phyloP scores from a whole-genome alignment of 2,888 invertebrate species.

The Furcula furcula region DNA sequence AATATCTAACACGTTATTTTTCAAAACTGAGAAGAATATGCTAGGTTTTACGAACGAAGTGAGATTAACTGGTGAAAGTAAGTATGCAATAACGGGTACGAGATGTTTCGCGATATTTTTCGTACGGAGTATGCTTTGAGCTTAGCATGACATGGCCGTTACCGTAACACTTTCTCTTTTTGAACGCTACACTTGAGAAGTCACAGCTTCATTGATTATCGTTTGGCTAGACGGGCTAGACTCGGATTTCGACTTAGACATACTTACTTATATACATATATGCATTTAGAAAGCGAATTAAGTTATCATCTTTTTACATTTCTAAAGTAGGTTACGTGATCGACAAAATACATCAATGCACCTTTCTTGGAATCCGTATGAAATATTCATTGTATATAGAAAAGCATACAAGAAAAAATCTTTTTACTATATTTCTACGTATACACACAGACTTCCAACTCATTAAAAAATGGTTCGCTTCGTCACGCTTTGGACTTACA shows the following conservation, averaged over 20 bases:
- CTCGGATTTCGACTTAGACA: slow-evolving; percentile 1
- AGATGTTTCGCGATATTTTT: slow-evolving; percentile 17
- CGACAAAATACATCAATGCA: slow-evolving; percentile 2
- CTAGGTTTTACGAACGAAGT: too few relatives aligned
- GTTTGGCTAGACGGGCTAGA: slow-evolving; percentile 1
- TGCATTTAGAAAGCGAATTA: slow-evolving; percentile 8
- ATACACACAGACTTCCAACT: too few relatives aligned
- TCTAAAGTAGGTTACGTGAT: slow-evolving; percentile 1
- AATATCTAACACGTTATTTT: too few relatives aligned
- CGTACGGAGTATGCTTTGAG: slow-evolving; percentile 4
- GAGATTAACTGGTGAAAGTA: not conserved
- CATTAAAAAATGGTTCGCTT: too few relatives aligned
- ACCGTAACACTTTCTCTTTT: slow-evolving; percentile 21
- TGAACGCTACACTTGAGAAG: too few relatives aligned
- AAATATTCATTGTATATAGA: not conserved
- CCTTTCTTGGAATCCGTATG: not conserved
- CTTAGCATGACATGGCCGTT: slow-evolving; percentile 1
- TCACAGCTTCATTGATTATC: slow-evolving; percentile 8
- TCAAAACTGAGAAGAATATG: too few relatives aligned
- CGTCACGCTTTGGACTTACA: too few relatives aligned
- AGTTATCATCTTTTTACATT: slow-evolving; percentile 1
- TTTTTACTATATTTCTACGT: too few relatives aligned
- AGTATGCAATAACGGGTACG: slow-evolving; percentile 5
- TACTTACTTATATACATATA: too few relatives aligned
- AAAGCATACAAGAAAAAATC: too few relatives aligned